A percentile compares a stretch with the other conserved stretches of the same genome.
Evolutionary conservation across 92 coral and sea anemone species (phyloP).

Genomic region (Phenganax subtilis): DNA sequence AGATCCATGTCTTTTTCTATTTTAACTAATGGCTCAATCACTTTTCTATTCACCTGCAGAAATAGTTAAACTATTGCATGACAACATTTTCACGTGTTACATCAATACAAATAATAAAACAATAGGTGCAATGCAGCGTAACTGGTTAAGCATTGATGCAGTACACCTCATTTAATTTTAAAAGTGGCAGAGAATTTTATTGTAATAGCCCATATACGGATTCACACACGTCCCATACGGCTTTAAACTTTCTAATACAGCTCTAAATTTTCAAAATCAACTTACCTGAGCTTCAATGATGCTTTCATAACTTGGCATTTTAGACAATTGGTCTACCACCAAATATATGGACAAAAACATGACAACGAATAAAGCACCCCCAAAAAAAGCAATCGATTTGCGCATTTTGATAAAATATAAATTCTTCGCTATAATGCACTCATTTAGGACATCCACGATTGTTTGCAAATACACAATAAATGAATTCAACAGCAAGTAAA

Average conservation of each 20-base stretch:
- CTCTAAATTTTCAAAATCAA: neutral
- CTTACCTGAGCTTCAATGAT: constrained; percentile 73
- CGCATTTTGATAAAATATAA: constrained; percentile 52
- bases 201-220: no score
- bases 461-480: neutral
- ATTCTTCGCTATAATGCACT: no score
- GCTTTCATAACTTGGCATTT: constrained; percentile 76
- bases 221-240: no score
- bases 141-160: no score
- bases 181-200: no score
- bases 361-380: constrained; percentile 95
- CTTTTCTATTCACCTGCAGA: constrained; percentile 49
- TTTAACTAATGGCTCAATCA: constrained; percentile 68
- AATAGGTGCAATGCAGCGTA: no score
- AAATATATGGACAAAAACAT: constrained; percentile 84
- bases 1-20: constrained; percentile 74
- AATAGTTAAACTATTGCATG: neutral
- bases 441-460: neutral
- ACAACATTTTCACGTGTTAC: neutral
- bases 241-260: no score
- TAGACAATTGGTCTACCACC: constrained; percentile 89
- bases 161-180: no score
- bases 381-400: constrained; percentile 92
- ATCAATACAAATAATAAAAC: no score
- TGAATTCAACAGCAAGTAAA: neutral